Base-by-base conservation (phyloP, 2,797 vertebrate genomes). In the Nyctibius grandis region DNA sequence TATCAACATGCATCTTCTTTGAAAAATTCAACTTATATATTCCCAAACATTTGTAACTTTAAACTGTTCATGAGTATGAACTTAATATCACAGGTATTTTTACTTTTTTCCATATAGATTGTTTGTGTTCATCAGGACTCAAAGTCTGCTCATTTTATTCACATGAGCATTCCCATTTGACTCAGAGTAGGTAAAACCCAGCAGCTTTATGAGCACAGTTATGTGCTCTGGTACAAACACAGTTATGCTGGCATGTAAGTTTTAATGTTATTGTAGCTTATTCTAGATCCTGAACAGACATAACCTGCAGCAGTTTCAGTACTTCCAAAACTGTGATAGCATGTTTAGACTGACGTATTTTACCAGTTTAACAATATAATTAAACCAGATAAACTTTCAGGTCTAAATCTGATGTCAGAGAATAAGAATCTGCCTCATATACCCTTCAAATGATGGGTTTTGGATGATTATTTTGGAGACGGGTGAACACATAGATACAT, bases 1-100 rank as follows among this genome's bases (percentile, higher is more conserved):
- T 88, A 97, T 95, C 95, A 97, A 94, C 93, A 90, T 50, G 36
- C 87, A 92, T 93, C 91, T 95, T 95, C 85, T 95, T 95, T 94
- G 89, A 97, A 96, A 96, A 96, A 86, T 92, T 95, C 76, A 92
- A 1, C 45, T 73, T 82, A 61, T 57, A 73, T 93, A 60, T 94
- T 95, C 61, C 72, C 79, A 81, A 96, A 93, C 50, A 80, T 94
- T 36, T 54, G 79, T 69, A 91, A 81, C 84, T 86, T 77, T 87
- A 76, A 85, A 90, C 38, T 77, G 23, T 44, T 91, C 5, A 22
- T 79, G 59, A 36, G 3, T 63, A 86, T 86, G 85, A 84, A 70
- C 36, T 67, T 54, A 76, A 73, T 56, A 92, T 48, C 51, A 51
- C 4, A 56, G 15, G 20, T 63, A 61, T 50, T 91, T 88, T 74